Evolutionary conservation across 2,113 vertebrate species (phyloP), one percentile per base, ranked within the genome.

Genomic region (Epinephelus fuscoguttatus): DNA sequence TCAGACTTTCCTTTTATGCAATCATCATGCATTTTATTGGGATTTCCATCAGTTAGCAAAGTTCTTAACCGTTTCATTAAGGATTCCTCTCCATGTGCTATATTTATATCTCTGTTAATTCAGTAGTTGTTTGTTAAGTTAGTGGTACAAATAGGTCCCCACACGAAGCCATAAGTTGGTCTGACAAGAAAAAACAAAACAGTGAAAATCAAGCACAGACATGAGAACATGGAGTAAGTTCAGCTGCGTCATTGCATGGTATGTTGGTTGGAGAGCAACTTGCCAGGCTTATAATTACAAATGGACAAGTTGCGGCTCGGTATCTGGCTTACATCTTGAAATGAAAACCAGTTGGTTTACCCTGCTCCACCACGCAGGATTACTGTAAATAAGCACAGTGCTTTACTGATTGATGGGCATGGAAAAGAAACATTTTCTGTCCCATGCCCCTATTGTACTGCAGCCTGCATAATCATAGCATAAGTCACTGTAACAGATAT

Each of bases 271-370:
- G 47, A 76, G 10, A 13, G 75, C 49, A 77, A 71, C 66, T 37
- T 55, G 53, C 70, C 80, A 80, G 27, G 50, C 57, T 84, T 40
- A 37, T 66, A 62, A 80, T 80, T 82, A 77, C 52, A 76, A 57
- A 57, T 18, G 47, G 57, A 75, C 64, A 79, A 4, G 70, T 73
- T 86, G 64, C 40, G 4, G 5, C 57, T 79, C 66, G 75, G 70
- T n/a, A 71, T 62, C 62, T 88, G 70, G 56, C 70, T 72, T 60
- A 3, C 57, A 66, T 74, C 25, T 42, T 42, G 19, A 75, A 73
- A 75, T 69, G 25, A 75, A 63, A 84, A 21, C 69, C 77, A 52
- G 45, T 27, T 53, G 30, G 53, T 69, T 71, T 64, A 59, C 2
- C 6, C 61, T 47, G 19, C 70, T 80, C 6, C 53, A 19, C 21